A percentile compares a stretch with the other conserved stretches of the same genome.
Conservation (phyloP, 2,888 invertebrate species). For the Andrena bucephala region DNA sequence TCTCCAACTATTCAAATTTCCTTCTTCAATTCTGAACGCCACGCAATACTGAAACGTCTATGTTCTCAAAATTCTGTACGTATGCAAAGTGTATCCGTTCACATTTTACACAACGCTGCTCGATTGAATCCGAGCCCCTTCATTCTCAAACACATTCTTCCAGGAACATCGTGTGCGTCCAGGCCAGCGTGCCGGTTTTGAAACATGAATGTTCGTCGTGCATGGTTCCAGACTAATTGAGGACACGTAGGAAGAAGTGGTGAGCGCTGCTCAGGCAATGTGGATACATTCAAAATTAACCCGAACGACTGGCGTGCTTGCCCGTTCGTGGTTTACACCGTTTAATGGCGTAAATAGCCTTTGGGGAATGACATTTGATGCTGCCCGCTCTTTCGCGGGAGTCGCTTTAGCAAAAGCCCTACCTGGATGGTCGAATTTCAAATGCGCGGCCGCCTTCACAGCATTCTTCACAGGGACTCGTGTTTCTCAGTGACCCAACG, state of each 20-base stretch:
- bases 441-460: slow-evolving; percentile 68
- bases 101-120: too few species aligned
- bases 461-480: slow-evolving; percentile 44
- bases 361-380: slow-evolving; percentile 74
- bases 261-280: slow-evolving; percentile 24
- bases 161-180: slow-evolving; percentile 4
- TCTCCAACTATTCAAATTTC: neutral
- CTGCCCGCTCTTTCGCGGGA: slow-evolving; percentile 64
- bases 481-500: slow-evolving; percentile 26
- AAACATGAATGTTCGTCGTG: slow-evolving; percentile 14
- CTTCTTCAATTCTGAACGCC: neutral
- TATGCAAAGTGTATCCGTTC: too few species aligned
- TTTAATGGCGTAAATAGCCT: slow-evolving; percentile 73
- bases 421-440: slow-evolving; percentile 71
- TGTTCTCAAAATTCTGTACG: too few species aligned
- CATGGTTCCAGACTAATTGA: slow-evolving; percentile 57
- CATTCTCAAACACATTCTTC: neutral
- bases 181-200: neutral
- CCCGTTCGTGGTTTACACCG: slow-evolving; percentile 62
- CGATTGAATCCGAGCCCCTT: neutral
- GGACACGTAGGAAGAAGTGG: slow-evolving; percentile 5
- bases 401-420: slow-evolving; percentile 66
- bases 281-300: slow-evolving; percentile 67
- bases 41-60: too few species aligned
- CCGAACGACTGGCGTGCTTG: slow-evolving; percentile 50